Evolutionary conservation across 2,888 invertebrate genomes (phyloP), one percentile per base, ranked within the genome.

Genomic region (Lithodes maja): DNA sequence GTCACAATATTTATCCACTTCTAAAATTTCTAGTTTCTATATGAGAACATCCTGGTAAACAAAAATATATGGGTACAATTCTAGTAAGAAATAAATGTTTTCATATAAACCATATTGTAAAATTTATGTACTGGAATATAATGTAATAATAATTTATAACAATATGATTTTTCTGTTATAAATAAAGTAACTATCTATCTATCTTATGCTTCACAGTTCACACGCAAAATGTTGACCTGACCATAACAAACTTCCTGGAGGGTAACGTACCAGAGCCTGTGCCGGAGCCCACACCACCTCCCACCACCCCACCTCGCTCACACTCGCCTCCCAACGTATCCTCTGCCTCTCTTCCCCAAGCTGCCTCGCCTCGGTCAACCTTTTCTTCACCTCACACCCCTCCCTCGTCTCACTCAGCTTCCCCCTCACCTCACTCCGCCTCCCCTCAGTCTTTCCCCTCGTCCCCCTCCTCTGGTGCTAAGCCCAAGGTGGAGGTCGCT

Each of bases 221-320:
- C 93, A 97, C 97, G 1, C 95, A 95, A 93, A 96, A 96, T 93
- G 96, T 97, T 83, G 97, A 97, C 93, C 94, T 95, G 86, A 97
- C 97, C 1, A 96, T 97, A 92, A 96, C 97, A 50, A 97, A 97
- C 94, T 96, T 97, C 93, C 94, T 97, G 83, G 97, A 97, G 93
- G 97, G 97, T 74, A 94, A 95, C 89, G 95, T 96, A 1, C 94
- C 95, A n/a, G 94, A 94, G 50, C 95, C 95, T 53, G 85, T 89
- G n/a, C 89, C 91, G 50, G 86, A 91, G 75, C 86, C 90, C 69
- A 87, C 69, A 33, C 90, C 74, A n/a, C 86, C 55, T 7, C 90
- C 83, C 80, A 33, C 88, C 61, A 54, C 82, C 49, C 55, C 91
- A 12, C 15, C 75, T 17, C 9, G 82, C 49, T 81, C 79, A 52